Percentiles rank a stretch among this genome's conserved stretches.
phyloP scores from a whole-genome alignment of 2,888 invertebrate genomes.

The Tinea semifulvella region DNA sequence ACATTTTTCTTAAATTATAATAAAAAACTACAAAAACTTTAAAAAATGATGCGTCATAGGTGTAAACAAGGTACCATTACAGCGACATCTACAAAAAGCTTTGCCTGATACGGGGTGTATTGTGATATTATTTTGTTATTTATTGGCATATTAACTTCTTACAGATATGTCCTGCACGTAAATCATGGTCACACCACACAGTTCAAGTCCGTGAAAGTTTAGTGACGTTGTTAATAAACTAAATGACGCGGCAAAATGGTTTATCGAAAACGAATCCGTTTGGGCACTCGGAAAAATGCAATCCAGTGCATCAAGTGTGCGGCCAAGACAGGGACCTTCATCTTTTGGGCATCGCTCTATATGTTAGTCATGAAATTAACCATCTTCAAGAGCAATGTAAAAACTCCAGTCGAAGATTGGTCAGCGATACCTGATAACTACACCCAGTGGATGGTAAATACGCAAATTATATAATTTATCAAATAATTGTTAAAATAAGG shows the following conservation, averaged over 20 bases:
- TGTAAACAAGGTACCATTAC: too few species aligned
- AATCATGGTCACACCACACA: neutral
- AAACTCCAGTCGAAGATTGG: conserved; percentile 43
- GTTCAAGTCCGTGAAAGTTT: conserved; percentile 7
- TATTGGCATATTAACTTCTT: too few species aligned
- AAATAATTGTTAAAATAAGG: neutral
- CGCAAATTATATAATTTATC: neutral
- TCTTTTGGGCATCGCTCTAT: conserved; percentile 57
- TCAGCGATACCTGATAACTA: conserved; percentile 53
- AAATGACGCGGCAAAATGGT: conserved; percentile 47
- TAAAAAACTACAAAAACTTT: too few species aligned
- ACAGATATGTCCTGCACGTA: too few species aligned
- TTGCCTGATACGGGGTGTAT: too few species aligned
- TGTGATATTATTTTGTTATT: too few species aligned
- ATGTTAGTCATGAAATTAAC: conserved; percentile 59
- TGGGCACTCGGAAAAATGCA: conserved; percentile 40
- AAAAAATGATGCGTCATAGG: too few species aligned
- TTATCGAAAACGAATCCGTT: conserved; percentile 39
- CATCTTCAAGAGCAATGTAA: conserved; percentile 49
- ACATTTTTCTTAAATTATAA: too few species aligned
- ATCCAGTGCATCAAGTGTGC: conserved; percentile 51
- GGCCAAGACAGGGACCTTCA: conserved; percentile 52
- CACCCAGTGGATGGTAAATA: conserved; percentile 54
- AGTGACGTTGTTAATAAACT: conserved; percentile 24
- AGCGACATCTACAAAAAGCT: too few species aligned